Evolutionary conservation across 2,113 vertebrate genomes (phyloP).

Genomic region (Oxyura jamaicensis): DNA sequence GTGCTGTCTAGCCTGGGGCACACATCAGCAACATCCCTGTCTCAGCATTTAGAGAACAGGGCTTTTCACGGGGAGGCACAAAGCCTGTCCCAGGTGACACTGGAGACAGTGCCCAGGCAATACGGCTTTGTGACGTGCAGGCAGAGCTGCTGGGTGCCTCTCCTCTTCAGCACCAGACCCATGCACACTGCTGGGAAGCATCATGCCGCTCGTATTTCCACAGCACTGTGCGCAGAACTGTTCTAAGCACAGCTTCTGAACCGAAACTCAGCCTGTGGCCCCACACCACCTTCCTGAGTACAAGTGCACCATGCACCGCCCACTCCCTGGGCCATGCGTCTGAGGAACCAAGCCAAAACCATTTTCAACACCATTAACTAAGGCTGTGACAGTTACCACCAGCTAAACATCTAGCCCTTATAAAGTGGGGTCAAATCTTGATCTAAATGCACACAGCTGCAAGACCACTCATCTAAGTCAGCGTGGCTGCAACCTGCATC

Average conservation of each 20-base stretch:
- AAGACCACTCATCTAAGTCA: not conserved
- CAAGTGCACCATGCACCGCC: not conserved
- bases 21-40: not conserved
- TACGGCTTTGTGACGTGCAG: accelerated
- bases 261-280: not conserved
- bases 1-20: not conserved
- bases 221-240: too few relatives aligned
- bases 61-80: not conserved
- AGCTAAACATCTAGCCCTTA: not conserved
- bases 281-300: not conserved
- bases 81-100: not conserved
- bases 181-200: not conserved
- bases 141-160: not conserved
- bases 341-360: not conserved
- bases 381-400: not conserved
- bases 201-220: not conserved
- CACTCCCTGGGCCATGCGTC: not conserved
- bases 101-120: not conserved
- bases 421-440: not conserved
- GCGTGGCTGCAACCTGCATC: not conserved
- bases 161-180: not conserved
- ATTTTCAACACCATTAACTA: not conserved
- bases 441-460: not conserved
- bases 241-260: not conserved
- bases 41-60: not conserved